Evolutionary conservation across 2,888 invertebrate species (phyloP).

Genomic region (Cephus pygmeus): DNA sequence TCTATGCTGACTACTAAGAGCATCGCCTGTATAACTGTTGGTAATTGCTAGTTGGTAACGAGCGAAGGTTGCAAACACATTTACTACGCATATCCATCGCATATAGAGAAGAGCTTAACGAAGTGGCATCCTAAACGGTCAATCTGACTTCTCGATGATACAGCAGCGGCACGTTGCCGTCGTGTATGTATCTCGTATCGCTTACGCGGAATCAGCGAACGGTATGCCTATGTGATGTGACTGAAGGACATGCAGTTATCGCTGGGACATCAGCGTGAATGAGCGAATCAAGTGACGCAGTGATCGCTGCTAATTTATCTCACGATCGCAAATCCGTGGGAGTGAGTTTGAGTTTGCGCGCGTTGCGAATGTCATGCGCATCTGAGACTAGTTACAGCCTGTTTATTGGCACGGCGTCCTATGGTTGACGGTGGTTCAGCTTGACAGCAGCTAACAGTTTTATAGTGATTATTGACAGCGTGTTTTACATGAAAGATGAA

Average conservation of each 20-base stretch:
- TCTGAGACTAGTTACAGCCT: not conserved
- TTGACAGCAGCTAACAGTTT: not conserved
- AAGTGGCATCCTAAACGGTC: not conserved
- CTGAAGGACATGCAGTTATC: not conserved
- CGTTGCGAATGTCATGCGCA: not conserved
- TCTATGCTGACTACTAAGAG: not conserved
- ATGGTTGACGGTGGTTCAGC: not conserved
- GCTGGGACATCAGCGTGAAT: not conserved
- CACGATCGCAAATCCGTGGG: not conserved
- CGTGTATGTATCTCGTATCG: not conserved
- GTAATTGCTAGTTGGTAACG: not conserved
- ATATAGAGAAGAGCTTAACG: not conserved
- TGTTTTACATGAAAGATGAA: slow-evolving; percentile 37
- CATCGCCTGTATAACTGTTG: not conserved
- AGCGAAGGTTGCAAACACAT: not conserved
- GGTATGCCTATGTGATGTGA: not conserved
- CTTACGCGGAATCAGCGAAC: not conserved
- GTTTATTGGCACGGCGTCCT: not conserved
- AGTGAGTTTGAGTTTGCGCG: slow-evolving; percentile 1
- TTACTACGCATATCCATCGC: not conserved
- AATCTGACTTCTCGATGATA: not conserved
- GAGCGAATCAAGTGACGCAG: not conserved
- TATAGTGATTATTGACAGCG: not conserved
- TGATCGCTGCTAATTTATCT: not conserved
- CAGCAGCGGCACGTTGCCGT: not conserved